Evolutionary conservation across 1,140 invertebrate species (phyloP).

Genomic region (Neodiprion fabricii): DNA sequence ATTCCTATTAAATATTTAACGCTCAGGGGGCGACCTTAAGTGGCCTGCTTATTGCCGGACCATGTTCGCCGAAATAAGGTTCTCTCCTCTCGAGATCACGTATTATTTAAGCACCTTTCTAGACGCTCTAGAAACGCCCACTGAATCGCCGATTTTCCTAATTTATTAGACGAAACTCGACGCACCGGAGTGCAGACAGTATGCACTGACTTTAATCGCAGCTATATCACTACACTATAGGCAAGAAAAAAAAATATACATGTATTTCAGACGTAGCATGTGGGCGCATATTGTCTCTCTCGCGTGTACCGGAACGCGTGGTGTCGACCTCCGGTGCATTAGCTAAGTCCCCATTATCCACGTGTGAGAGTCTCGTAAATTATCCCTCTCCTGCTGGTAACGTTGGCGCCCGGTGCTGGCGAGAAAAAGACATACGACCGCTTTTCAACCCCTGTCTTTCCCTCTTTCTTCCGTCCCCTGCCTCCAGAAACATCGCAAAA

Average conservation of each 20-base stretch:
- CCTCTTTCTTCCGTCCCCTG: not conserved
- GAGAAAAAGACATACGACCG: constrained; percentile 58
- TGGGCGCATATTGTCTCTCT: not conserved
- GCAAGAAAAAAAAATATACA: too few relatives aligned
- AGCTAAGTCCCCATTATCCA: constrained; percentile 59
- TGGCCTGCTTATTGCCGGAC: constrained; percentile 36
- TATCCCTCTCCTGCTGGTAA: constrained; percentile 38
- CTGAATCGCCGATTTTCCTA: too few relatives aligned
- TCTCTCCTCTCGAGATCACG: not conserved
- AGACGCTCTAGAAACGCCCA: not conserved
- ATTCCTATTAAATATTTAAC: constrained; percentile 59
- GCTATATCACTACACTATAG: not conserved
- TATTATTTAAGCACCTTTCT: not conserved
- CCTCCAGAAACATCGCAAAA: not conserved
- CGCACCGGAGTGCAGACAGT: not conserved
- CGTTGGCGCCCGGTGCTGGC: constrained; percentile 42
- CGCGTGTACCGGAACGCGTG: not conserved
- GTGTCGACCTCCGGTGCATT: constrained; percentile 45
- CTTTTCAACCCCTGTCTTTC: constrained; percentile 15
- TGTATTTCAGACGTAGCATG: not conserved
- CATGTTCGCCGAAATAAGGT: constrained; percentile 18
- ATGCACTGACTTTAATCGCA: not conserved
- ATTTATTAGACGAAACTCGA: not conserved
- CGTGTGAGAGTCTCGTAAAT: constrained; percentile 59
- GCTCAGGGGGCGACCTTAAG: constrained; percentile 39